phyloP scores from a whole-genome alignment of 2,113 vertebrate genomes.

The Nycticorax nycticorax region DNA sequence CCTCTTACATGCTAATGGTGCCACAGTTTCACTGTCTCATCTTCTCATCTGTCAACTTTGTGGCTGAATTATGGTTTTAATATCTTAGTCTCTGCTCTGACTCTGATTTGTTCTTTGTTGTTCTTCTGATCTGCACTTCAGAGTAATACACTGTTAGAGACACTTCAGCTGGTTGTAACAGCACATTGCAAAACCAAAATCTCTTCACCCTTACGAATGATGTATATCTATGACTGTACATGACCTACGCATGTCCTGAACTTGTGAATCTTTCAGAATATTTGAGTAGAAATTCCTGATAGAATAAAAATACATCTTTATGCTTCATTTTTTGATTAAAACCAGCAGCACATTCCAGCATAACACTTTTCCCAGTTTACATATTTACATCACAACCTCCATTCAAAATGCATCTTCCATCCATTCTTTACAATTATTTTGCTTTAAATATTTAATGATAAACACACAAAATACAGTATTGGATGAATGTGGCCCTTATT shows the following conservation, averaged over 20 bases:
- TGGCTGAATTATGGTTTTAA: constrained; percentile 31
- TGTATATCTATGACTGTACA: rapidly evolving
- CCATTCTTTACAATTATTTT: background rate
- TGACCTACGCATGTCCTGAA: background rate
- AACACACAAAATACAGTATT: background rate
- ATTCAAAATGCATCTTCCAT: background rate
- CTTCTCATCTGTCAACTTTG: background rate
- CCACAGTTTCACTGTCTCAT: background rate
- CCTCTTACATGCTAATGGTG: background rate
- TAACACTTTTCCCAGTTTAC: background rate
- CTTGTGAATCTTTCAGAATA: background rate
- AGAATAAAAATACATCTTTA: background rate
- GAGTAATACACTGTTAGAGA: background rate
- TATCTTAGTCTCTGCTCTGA: background rate
- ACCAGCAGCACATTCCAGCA: background rate
- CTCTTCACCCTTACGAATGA: background rate
- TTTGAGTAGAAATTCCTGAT: background rate
- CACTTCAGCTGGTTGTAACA: background rate
- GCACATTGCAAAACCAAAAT: background rate
- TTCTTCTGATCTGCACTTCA: background rate
- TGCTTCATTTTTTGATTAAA: background rate
- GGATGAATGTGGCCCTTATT: background rate
- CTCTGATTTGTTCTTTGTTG: background rate
- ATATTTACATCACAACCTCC: background rate
- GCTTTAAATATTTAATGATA: background rate